Base-by-base conservation (phyloP, 2,797 vertebrate species). In the Salarias fasciatus region DNA sequence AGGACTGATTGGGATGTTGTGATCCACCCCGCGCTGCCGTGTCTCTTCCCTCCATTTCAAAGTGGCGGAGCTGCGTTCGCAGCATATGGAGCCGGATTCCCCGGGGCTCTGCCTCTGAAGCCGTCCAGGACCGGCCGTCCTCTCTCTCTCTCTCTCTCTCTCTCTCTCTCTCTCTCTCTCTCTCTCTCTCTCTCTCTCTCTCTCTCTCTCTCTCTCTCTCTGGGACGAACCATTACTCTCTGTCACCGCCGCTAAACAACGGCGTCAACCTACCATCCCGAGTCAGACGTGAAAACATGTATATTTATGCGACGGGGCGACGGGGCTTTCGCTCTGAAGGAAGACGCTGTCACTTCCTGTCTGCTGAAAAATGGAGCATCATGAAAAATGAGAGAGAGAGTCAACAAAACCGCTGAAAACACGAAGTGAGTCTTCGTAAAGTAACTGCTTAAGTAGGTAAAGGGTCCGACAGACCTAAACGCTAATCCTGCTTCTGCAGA, bases 191-290 rank as follows among this genome's bases (percentile, higher is more conserved):
- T n/a, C n/a, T n/a, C n/a, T n/a, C n/a, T n/a, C n/a, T n/a, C n/a
- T n/a, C n/a, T n/a, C n/a, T n/a, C n/a, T n/a, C n/a, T n/a, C n/a
- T n/a, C n/a, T n/a, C n/a, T n/a, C n/a, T 72, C 51, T 69, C 61
- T 75, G 70, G 84, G 74, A 74, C 74, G 52, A 60, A 30, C 35
- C 81, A 86, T 90, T 85, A 69, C 67, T 88, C 80, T 82, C 55
- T 86, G 87, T 88, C 91, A 77, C 50, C 47, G 35, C 11, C 60
- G n/a, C 45, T 56, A 74, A 83, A 88, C 80, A 86, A 87, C 55
- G 1, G 80, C 80, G 69, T 77, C 81, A 79, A 75, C 53, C 83
- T 78, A 72, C 80, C 85, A 82, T 88, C 85, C 70, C 77, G 84
- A 77, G 82, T 75, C 68, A 84, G 79, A 81, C 69, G 72, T 63